Percentiles rank a stretch among this genome's conserved stretches.
These are phyloP conservation scores for Pluvianellus socialis DNA, from an alignment of 2,113 vertebrate genomes.

Conservation along the genomic window DNA sequence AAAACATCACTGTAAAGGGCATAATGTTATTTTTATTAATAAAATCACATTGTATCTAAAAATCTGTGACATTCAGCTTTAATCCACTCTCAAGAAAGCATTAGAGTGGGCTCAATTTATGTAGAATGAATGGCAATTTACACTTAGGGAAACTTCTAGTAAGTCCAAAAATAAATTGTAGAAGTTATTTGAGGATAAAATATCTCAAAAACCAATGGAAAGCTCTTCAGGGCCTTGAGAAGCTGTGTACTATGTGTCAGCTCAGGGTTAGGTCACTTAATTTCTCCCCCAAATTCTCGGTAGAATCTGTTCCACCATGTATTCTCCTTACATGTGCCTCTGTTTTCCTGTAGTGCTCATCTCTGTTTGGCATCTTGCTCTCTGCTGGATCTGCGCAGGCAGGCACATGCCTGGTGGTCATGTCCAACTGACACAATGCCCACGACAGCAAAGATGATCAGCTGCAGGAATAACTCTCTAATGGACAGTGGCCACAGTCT, in stretches of 20 bases:
- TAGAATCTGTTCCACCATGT: background rate
- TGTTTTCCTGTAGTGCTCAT: background rate
- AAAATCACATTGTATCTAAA: background rate
- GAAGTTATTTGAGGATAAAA: background rate
- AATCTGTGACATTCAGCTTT: background rate
- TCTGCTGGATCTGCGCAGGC: background rate
- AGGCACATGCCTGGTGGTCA: background rate
- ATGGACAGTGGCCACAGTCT: background rate
- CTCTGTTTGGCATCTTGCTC: background rate
- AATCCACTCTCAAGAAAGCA: background rate
- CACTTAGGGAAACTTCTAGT: accelerated
- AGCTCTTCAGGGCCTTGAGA: background rate
- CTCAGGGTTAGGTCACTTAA: background rate
- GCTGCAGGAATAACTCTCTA: background rate
- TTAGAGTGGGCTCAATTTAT: background rate
- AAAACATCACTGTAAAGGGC: background rate
- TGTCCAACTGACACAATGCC: background rate
- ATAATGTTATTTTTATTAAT: background rate
- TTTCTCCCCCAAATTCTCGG: background rate
- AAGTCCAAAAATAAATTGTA: background rate
- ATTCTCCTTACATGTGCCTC: background rate
- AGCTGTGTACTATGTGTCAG: background rate
- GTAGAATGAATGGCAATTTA: background rate
- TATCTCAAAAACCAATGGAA: background rate
- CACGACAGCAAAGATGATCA: background rate